Percentiles rank a stretch among this genome's conserved stretches.
These are phyloP conservation scores for Herpailurus yagouaroundi DNA, from an alignment of 2,113 vertebrate genomes.

Conservation along the genomic window DNA sequence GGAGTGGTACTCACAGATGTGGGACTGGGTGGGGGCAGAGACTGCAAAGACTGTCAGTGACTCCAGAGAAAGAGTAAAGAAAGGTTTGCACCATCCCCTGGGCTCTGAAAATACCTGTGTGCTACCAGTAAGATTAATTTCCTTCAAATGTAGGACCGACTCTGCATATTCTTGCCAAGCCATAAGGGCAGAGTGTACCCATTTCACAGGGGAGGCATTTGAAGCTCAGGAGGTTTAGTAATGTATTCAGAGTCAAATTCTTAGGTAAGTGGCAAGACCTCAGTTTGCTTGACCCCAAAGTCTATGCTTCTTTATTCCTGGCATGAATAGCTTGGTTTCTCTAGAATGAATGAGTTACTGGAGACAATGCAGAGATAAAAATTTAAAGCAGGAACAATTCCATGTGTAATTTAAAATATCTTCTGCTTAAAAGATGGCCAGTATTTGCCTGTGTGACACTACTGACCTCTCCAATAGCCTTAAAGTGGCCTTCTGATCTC, in stretches of 20 bases:
- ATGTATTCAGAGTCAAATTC: neutral
- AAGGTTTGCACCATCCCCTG: neutral
- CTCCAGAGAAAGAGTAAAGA: neutral
- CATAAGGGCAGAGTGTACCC: neutral
- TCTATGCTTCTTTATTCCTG: neutral
- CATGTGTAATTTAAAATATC: neutral
- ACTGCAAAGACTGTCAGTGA: neutral
- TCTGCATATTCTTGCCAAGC: neutral
- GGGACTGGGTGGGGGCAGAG: too few species aligned
- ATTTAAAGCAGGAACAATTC: neutral
- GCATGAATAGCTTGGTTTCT: neutral
- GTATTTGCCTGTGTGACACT: neutral
- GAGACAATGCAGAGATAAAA: neutral
- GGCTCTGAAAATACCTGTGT: neutral
- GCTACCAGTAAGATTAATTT: neutral
- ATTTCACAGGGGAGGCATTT: neutral
- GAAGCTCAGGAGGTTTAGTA: neutral
- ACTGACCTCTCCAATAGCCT: neutral
- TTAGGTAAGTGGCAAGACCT: neutral
- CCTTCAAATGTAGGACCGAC: neutral
- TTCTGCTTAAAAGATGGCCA: neutral
- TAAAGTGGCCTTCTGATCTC: neutral
- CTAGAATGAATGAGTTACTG: neutral
- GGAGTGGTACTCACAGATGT: neutral
- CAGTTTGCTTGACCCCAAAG: neutral